Evolutionary conservation across 2,797 vertebrate species (phyloP).

Genomic region (Epinephelus malabaricus): DNA sequence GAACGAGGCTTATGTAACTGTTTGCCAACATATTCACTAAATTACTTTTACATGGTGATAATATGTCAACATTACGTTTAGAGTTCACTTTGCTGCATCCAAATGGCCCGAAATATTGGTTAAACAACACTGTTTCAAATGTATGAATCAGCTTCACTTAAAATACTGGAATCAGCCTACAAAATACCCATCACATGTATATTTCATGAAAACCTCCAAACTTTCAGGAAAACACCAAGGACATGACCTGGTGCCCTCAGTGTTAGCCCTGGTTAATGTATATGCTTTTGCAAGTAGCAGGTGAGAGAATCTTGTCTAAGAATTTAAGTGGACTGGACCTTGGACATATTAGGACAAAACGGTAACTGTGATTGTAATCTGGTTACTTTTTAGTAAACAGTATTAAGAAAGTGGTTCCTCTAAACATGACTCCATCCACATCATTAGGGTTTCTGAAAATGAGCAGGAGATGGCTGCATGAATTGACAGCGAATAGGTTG

Average conservation of each 20-base stretch:
- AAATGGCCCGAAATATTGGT: background rate
- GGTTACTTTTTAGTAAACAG: background rate
- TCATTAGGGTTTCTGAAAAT: background rate
- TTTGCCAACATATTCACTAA: too few species aligned
- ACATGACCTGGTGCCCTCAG: too few species aligned
- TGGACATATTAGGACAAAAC: background rate
- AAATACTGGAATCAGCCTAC: too few species aligned
- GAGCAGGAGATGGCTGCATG: background rate
- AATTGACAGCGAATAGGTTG: background rate
- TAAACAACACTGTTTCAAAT: background rate
- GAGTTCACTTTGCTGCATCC: background rate
- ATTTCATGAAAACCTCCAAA: too few species aligned
- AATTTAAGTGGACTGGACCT: background rate
- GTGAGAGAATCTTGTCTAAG: too few species aligned
- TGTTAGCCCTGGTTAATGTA: too few species aligned
- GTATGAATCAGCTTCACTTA: too few species aligned
- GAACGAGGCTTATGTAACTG: too few species aligned
- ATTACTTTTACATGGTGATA: background rate
- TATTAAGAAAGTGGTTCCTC: background rate
- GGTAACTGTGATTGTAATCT: background rate
- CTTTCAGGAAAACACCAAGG: too few species aligned
- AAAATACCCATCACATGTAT: too few species aligned
- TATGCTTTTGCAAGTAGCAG: too few species aligned
- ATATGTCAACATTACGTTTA: background rate
- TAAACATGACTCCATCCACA: background rate